Conservation (phyloP, 2,888 invertebrate species). For the Spialia ferax region DNA sequence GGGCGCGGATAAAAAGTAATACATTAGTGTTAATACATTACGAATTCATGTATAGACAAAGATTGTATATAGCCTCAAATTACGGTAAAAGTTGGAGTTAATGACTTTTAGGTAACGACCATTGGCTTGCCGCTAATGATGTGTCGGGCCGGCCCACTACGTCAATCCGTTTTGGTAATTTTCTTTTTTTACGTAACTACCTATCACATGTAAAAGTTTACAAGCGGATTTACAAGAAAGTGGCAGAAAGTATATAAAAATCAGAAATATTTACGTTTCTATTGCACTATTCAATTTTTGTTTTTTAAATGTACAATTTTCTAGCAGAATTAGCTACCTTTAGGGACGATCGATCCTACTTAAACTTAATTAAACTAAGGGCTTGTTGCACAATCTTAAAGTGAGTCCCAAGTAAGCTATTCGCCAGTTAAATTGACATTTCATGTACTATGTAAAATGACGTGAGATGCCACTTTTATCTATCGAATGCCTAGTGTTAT, state of each 20-base stretch:
- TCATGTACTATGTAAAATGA: too few relatives aligned
- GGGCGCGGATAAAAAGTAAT: constrained; percentile 38
- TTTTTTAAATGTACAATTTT: too few relatives aligned
- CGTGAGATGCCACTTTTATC: too few relatives aligned
- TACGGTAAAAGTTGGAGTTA: constrained; percentile 83
- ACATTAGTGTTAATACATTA: constrained; percentile 37
- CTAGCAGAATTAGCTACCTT: too few relatives aligned
- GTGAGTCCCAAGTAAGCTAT: too few relatives aligned
- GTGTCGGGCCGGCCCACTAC: constrained; percentile 77
- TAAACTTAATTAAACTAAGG: too few relatives aligned
- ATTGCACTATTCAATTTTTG: too few relatives aligned
- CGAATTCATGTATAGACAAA: constrained; percentile 31
- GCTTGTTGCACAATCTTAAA: too few relatives aligned
- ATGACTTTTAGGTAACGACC: constrained; percentile 85
- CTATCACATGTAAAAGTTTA: constrained; percentile 62
- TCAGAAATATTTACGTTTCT: not conserved
- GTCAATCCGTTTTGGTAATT: constrained; percentile 79
- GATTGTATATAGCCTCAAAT: constrained; percentile 66
- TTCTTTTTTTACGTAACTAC: constrained; percentile 68
- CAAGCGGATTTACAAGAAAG: constrained; percentile 26
- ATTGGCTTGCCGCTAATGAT: constrained; percentile 83
- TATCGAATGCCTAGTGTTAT: too few relatives aligned
- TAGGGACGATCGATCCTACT: too few relatives aligned
- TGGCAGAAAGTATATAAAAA: not conserved
- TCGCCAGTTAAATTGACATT: too few relatives aligned